A percentile compares a stretch with the other conserved stretches of the same genome.
These are phyloP conservation scores for Hoplodrina ambigua DNA, from an alignment of 2,888 invertebrate genomes.

Conservation along the genomic window DNA sequence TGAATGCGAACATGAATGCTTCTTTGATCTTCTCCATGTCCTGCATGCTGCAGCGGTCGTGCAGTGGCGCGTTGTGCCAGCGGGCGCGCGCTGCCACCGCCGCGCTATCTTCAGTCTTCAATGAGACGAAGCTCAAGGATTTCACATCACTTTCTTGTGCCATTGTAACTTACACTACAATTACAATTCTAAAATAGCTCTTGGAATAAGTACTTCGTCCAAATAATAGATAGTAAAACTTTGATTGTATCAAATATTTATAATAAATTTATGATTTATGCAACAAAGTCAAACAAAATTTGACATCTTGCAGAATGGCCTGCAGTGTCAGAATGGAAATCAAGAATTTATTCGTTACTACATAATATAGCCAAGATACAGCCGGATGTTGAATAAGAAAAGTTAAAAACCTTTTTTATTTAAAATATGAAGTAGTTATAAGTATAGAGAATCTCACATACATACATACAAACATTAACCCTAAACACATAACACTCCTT, in stretches of 20 bases:
- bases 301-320: conserved; percentile 1
- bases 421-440: too few relatives aligned
- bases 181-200: conserved; percentile 14
- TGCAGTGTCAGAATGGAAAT: conserved; percentile 14
- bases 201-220: not conserved
- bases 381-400: not conserved
- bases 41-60: conserved; percentile 82
- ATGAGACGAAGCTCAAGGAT: conserved; percentile 71
- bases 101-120: conserved; percentile 78
- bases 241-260: not conserved
- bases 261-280: conserved; percentile 5
- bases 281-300: conserved; percentile 6
- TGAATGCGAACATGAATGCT: conserved; percentile 83
- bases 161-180: conserved; percentile 64
- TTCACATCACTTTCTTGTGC: conserved; percentile 78
- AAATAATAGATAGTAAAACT: not conserved
- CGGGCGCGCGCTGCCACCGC: conserved; percentile 47
- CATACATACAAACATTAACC: too few relatives aligned
- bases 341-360: conserved; percentile 5
- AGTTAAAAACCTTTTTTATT: too few relatives aligned
- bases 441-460: too few relatives aligned
- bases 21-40: conserved; percentile 87
- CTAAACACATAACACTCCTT: too few relatives aligned
- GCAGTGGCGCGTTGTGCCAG: conserved; percentile 80
- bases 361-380: not conserved